These are phyloP conservation scores for Oophaga sylvatica DNA, from an alignment of 2,797 vertebrate species.

Conservation along the genomic window DNA sequence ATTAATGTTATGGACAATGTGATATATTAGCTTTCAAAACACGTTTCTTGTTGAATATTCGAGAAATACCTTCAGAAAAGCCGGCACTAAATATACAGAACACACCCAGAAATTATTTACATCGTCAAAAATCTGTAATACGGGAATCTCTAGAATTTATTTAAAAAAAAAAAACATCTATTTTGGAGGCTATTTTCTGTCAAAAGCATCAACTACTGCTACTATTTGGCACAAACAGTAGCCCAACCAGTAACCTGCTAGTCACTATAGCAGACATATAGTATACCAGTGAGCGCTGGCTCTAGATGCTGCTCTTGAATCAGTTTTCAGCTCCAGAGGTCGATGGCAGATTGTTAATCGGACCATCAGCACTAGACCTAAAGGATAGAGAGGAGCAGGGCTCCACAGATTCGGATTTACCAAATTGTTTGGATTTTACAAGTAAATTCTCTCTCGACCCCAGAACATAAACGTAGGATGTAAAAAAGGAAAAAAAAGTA, in stretches of 20 bases:
- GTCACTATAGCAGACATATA: too few species aligned
- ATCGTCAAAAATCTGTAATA: not conserved
- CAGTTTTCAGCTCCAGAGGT: not conserved
- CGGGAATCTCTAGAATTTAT: not conserved
- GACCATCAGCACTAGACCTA: too few species aligned
- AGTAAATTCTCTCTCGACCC: too few species aligned
- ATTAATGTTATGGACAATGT: conserved; percentile 3
- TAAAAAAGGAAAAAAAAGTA: too few species aligned
- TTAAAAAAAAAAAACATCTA: too few species aligned
- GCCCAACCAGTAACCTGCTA: not conserved
- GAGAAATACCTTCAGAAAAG: not conserved
- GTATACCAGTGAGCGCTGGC: too few species aligned
- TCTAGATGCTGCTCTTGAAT: not conserved
- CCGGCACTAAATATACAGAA: not conserved
- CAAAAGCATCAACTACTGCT: not conserved
- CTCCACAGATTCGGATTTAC: too few species aligned
- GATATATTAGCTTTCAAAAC: not conserved
- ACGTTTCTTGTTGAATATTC: not conserved
- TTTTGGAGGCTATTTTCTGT: not conserved
- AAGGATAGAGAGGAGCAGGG: too few species aligned
- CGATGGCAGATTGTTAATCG: too few species aligned
- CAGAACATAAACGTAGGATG: too few species aligned
- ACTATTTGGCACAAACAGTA: not conserved
- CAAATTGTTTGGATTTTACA: too few species aligned
- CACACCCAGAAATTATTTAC: not conserved